A percentile compares a stretch with the other conserved stretches of the same genome.
Evolutionary conservation across 2,888 invertebrate genomes (phyloP).

Genomic region (Physocephala rufipes): DNA sequence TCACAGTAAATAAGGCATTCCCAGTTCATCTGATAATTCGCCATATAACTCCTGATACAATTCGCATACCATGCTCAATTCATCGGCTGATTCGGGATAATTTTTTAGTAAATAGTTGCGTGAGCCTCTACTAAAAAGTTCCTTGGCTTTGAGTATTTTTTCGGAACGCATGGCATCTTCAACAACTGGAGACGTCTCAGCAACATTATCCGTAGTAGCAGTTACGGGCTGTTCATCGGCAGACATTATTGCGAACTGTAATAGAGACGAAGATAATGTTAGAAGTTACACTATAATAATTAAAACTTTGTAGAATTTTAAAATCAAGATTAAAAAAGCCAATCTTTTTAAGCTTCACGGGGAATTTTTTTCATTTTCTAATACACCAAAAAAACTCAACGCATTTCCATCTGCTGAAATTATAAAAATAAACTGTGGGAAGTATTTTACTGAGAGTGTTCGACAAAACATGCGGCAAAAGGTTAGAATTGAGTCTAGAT

Average conservation of each 20-base stretch:
- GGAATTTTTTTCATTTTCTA: too few relatives aligned
- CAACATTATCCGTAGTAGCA: constrained; percentile 40
- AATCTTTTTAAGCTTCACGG: too few relatives aligned
- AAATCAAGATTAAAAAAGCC: too few relatives aligned
- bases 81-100: constrained; percentile 77
- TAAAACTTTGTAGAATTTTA: too few relatives aligned
- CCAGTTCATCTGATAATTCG: constrained; percentile 85
- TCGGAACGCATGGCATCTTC: constrained; percentile 55
- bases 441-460: too few relatives aligned
- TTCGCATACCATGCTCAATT: constrained; percentile 78
- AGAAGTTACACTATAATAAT: too few relatives aligned
- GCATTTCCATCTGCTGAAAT: too few relatives aligned
- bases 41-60: constrained; percentile 79
- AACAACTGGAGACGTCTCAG: constrained; percentile 44
- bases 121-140: constrained; percentile 78
- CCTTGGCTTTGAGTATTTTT: constrained; percentile 64
- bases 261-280: too few relatives aligned
- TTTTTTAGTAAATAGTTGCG: constrained; percentile 82
- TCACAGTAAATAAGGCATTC: constrained; percentile 88
- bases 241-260: constrained; percentile 48
- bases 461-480: too few relatives aligned
- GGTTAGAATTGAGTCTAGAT: too few relatives aligned
- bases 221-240: constrained; percentile 54
- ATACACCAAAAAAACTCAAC: too few relatives aligned
- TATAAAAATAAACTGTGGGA: too few relatives aligned